These are phyloP conservation scores for Glossosoma conforme DNA, from an alignment of 1,140 invertebrate species.

Conservation along the genomic window DNA sequence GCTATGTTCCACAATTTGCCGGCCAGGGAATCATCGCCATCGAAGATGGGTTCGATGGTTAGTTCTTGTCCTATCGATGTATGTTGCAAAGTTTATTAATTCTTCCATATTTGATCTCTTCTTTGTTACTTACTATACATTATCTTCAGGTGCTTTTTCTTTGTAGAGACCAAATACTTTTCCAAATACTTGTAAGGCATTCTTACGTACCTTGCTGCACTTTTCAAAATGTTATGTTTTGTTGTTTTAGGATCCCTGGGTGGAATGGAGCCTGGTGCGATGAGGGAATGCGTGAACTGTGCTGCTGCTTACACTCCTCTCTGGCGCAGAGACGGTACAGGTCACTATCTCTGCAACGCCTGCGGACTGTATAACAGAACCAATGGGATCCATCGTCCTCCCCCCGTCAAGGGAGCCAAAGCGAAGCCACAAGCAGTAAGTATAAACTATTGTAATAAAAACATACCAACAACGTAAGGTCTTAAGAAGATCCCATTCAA, in stretches of 20 bases:
- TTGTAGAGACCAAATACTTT: too few species aligned
- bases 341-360: slow-evolving; percentile 87
- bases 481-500: too few species aligned
- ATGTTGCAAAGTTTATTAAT: too few species aligned
- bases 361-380: slow-evolving; percentile 80
- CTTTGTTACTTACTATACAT: too few species aligned
- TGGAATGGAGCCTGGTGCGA: slow-evolving; percentile 58
- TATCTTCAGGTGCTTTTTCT: neutral
- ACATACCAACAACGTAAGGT: too few species aligned
- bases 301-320: slow-evolving; percentile 77
- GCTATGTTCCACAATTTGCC: too few species aligned
- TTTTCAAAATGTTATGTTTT: neutral
- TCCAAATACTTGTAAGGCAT: too few species aligned
- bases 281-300: slow-evolving; percentile 87
- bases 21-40: too few species aligned
- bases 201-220: neutral
- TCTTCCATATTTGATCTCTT: too few species aligned
- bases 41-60: too few species aligned
- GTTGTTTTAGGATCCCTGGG: slow-evolving; percentile 13
- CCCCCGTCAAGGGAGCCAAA: slow-evolving; percentile 55
- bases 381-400: slow-evolving; percentile 83
- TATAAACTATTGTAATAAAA: too few species aligned
- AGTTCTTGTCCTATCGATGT: too few species aligned
- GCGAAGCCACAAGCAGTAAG: slow-evolving; percentile 49
- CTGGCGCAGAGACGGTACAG: slow-evolving; percentile 83